Evolutionary conservation across 2,113 vertebrate species (phyloP), one percentile per base, ranked within the genome.

Genomic region (Brachyistius frenatus): DNA sequence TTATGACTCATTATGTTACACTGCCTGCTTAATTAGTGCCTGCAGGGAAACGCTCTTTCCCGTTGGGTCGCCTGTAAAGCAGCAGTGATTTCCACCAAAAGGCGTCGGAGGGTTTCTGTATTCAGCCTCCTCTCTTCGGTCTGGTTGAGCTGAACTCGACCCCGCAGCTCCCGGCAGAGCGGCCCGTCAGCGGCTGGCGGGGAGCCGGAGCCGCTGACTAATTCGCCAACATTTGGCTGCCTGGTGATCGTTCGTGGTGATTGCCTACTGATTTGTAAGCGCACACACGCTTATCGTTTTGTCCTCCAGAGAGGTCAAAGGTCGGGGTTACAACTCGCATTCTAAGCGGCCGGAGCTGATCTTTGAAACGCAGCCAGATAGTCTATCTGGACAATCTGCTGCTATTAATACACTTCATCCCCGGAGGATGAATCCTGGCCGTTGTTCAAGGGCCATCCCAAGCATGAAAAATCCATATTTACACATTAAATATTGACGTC

Each of bases 1-100:
- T 75, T 47, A 75, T 41, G 73, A 41, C 66, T 88, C 57, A 72
- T 83, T 87, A 66, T 39, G 54, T 54, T n/a, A n/a, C 35, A 6
- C 53, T 9, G 57, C 36, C 73, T 33, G 50, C 55, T 65, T 67
- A 76, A 78, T 81, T 47, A 41, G 47, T 52, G 71, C 70, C 80
- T 76, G 66, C 66, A 54, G 80, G 78, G 68, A 58, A 44, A 47
- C 3, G 0, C 7, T 33, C 53, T 55, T 53, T 35, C 31, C 5
- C 14, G 57, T 46, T 49, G 31, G 41, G 52, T 6, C 32, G 62
- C 23, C 72, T 57, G 70, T 52, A 69, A 55, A 37, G 52, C 35
- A 52, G 85, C 67, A 3, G 63, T 55, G 46, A 60, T 73, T 60
- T 69, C 31, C 41, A 2, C 33, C 54, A 5, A 66, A 73, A 70